These are phyloP conservation scores for Scaptomyza cyrtandrae DNA, from an alignment of 2,888 invertebrate genomes.

Conservation along the genomic window DNA sequence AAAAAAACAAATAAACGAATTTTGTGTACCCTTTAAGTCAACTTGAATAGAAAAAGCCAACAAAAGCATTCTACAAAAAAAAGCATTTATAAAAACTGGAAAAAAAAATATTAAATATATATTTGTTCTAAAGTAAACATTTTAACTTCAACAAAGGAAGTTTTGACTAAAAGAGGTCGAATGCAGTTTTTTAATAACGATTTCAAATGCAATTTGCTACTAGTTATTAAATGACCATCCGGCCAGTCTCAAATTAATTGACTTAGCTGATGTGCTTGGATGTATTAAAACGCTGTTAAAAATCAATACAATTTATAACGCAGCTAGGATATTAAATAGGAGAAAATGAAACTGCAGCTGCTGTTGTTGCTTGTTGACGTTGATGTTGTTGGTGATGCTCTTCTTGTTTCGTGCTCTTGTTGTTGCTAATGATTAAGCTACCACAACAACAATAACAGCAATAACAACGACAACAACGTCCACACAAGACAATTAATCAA, in stretches of 20 bases:
- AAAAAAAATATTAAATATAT: too few species aligned
- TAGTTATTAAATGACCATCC: neutral
- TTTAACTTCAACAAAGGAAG: neutral
- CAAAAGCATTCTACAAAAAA: neutral
- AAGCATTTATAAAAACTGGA: neutral
- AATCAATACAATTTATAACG: slow-evolving; percentile 61
- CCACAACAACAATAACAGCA: slow-evolving; percentile 12
- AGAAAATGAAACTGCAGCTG: slow-evolving; percentile 62
- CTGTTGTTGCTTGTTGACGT: slow-evolving; percentile 13
- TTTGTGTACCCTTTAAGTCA: slow-evolving; percentile 3
- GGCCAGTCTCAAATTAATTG: neutral
- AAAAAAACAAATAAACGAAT: slow-evolving; percentile 5
- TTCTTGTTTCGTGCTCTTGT: slow-evolving; percentile 8
- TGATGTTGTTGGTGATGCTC: slow-evolving; percentile 14
- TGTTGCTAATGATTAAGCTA: slow-evolving; percentile 31
- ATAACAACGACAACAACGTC: slow-evolving; percentile 18
- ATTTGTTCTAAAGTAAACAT: neutral
- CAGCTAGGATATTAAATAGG: slow-evolving; percentile 69
- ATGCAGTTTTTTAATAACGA: too few species aligned
- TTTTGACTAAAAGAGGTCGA: neutral
- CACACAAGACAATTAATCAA: slow-evolving; percentile 69
- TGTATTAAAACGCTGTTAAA: slow-evolving; percentile 10
- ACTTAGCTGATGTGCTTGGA: slow-evolving; percentile 9
- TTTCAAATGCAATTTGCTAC: too few species aligned
- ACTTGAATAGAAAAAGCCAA: neutral